Conservation (phyloP, 2,113 vertebrate genomes). For the Pelecanus crispus region DNA sequence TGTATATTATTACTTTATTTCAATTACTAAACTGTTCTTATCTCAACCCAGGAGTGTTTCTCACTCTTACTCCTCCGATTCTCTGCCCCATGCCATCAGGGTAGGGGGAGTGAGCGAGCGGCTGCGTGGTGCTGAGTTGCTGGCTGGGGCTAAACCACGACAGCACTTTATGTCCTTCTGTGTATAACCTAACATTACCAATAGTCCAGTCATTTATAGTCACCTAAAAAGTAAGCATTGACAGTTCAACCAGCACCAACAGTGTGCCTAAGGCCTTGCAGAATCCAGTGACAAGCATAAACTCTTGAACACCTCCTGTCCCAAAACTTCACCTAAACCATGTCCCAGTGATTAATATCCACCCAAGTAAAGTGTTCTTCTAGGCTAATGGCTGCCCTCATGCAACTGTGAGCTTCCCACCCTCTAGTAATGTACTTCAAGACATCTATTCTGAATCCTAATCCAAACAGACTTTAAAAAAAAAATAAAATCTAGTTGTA, state of each 20-base stretch:
- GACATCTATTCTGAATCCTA: not conserved
- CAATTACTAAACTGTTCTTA: no score
- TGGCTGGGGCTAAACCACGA: no score
- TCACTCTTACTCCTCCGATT: no score
- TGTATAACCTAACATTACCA: not conserved
- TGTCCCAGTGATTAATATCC: not conserved
- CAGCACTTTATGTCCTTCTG: not conserved
- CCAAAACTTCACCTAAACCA: not conserved
- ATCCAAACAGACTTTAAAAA: not conserved
- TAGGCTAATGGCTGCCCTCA: not conserved
- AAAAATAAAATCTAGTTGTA: not conserved
- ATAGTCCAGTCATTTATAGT: not conserved
- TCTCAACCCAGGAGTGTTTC: no score
- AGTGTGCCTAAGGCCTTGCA: not conserved
- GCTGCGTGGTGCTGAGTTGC: no score
- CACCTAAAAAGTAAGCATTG: not conserved
- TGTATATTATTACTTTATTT: no score
- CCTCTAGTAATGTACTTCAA: not conserved
- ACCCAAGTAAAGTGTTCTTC: not conserved
- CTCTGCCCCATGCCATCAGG: no score
- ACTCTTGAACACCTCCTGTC: not conserved
- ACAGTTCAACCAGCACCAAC: not conserved
- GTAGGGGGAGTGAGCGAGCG: no score
- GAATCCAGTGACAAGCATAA: not conserved
- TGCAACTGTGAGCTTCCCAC: not conserved